phyloP scores from a whole-genome alignment of 1,140 invertebrate species.

The Cyphomyrmex costatus region DNA sequence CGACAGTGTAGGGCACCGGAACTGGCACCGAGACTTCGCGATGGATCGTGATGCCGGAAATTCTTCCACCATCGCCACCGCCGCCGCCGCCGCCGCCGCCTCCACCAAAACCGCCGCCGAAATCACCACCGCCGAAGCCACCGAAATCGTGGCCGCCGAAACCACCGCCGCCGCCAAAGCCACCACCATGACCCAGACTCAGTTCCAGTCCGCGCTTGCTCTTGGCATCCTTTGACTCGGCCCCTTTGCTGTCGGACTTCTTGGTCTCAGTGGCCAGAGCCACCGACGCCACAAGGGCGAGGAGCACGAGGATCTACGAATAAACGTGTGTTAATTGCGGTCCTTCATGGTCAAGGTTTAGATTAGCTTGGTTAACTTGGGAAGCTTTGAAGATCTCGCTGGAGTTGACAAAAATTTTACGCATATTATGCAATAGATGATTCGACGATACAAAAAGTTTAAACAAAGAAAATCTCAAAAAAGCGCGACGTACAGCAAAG shows the following conservation, averaged over 20 bases:
- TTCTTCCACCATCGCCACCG: slow-evolving; percentile 80
- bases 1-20: slow-evolving; percentile 85
- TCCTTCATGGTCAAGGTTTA: slow-evolving; percentile 22
- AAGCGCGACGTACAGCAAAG: not conserved
- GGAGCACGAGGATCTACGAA: slow-evolving; percentile 74
- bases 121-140: slow-evolving; percentile 66
- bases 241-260: slow-evolving; percentile 62
- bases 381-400: not conserved
- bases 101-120: slow-evolving; percentile 65
- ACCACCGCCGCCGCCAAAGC: slow-evolving; percentile 62
- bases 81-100: slow-evolving; percentile 71
- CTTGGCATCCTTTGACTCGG: slow-evolving; percentile 77
- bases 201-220: slow-evolving; percentile 83
- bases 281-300: slow-evolving; percentile 73
- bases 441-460: not conserved
- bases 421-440: not conserved
- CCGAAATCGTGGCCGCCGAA: slow-evolving; percentile 65
- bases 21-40: slow-evolving; percentile 85
- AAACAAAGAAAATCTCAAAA: not conserved
- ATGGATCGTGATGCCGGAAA: slow-evolving; percentile 85
- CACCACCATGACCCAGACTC: slow-evolving; percentile 68
- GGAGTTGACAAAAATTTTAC: not conserved
- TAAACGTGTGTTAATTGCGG: slow-evolving; percentile 61
- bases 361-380: slow-evolving; percentile 13
- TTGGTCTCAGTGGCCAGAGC: slow-evolving; percentile 66